Conservation (phyloP, 1,140 invertebrate genomes). For the Bombus waltoni region DNA sequence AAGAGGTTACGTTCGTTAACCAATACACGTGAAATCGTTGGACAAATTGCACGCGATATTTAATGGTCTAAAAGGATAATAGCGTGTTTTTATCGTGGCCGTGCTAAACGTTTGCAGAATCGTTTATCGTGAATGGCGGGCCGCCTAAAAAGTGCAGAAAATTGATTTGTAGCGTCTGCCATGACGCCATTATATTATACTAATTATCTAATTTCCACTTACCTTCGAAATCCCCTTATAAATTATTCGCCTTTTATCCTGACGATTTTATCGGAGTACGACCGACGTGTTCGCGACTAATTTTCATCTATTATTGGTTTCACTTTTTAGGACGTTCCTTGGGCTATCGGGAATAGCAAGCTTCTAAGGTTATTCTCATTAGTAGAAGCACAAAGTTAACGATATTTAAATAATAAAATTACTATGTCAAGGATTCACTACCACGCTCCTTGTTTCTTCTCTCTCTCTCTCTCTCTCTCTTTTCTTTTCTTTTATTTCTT, state of each 20-base stretch:
- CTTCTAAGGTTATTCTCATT: no score
- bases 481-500: background rate
- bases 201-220: background rate
- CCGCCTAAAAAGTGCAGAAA: background rate
- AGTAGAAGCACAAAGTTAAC: no score
- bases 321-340: no score
- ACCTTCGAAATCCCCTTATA: background rate
- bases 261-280: no score
- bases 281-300: no score
- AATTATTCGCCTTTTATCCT: background rate
- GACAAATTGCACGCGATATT: background rate
- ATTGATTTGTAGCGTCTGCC: background rate
- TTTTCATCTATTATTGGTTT: background rate
- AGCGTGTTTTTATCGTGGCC: background rate
- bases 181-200: background rate
- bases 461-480: no score
- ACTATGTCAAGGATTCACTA: background rate
- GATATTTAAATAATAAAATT: background rate
- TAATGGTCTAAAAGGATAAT: background rate
- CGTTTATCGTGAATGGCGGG: background rate
- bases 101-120: background rate
- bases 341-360: no score
- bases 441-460: no score
- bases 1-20: background rate
- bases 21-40: background rate